Evolutionary conservation across 2,888 invertebrate genomes (phyloP).

Genomic region (Helleia helle): DNA sequence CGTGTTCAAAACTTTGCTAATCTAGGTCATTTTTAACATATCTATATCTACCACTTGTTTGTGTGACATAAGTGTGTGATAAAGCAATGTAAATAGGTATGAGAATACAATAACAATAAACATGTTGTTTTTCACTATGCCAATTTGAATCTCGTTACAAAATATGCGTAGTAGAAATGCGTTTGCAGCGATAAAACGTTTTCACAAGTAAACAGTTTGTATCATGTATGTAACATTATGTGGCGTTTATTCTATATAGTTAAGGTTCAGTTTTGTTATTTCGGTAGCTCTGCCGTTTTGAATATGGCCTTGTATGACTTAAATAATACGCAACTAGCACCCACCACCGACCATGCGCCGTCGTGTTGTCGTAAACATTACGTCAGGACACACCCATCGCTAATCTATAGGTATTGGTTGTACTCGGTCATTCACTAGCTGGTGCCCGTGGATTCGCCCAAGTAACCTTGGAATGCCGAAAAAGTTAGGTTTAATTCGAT

Average conservation of each 20-base stretch:
- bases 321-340: slow-evolving; percentile 60
- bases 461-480: too few relatives aligned
- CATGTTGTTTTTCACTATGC: slow-evolving; percentile 8
- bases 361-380: slow-evolving; percentile 38
- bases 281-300: slow-evolving; percentile 33
- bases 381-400: slow-evolving; percentile 69
- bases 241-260: slow-evolving; percentile 12
- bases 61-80: slow-evolving; percentile 2
- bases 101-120: slow-evolving; percentile 3
- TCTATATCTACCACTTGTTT: background rate
- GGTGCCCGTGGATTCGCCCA: too few relatives aligned
- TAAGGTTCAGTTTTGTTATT: slow-evolving; percentile 41
- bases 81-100: too few relatives aligned
- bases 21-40: background rate
- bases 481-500: too few relatives aligned
- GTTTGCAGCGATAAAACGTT: slow-evolving; percentile 5
- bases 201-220: slow-evolving; percentile 3
- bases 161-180: slow-evolving; percentile 5
- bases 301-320: slow-evolving; percentile 50
- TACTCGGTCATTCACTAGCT: too few relatives aligned
- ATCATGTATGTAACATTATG: background rate
- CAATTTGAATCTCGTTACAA: slow-evolving; percentile 6
- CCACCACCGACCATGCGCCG: slow-evolving; percentile 33
- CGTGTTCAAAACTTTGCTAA: background rate
- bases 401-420: too few relatives aligned